These are phyloP conservation scores for Eolophus roseicapilla DNA, from an alignment of 2,113 vertebrate genomes.

Conservation along the genomic window DNA sequence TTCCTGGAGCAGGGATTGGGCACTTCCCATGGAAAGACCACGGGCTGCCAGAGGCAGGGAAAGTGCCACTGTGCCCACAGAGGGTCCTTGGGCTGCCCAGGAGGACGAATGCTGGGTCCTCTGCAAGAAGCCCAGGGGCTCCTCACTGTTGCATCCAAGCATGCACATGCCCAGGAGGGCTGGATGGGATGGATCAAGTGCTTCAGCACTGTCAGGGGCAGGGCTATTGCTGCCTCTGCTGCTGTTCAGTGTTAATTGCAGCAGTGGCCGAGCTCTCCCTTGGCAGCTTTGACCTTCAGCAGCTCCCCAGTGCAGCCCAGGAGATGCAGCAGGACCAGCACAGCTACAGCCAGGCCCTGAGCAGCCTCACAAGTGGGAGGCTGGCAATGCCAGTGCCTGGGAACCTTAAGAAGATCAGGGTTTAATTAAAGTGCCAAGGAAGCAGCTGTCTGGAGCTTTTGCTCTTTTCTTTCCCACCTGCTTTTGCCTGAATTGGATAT, in stretches of 20 bases:
- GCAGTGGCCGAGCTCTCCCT: accelerated
- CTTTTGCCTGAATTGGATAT: background rate
- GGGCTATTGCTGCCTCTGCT: accelerated
- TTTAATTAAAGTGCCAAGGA: slow-evolving; percentile 16
- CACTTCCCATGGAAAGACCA: background rate
- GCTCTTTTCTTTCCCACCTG: background rate
- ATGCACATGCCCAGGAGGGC: accelerated
- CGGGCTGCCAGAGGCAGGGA: background rate
- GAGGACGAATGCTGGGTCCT: too few species aligned
- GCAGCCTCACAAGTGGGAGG: background rate
- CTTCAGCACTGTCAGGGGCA: background rate
- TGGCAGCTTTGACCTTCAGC: background rate
- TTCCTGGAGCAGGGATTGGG: background rate
- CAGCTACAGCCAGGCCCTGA: background rate
- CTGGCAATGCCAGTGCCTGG: background rate
- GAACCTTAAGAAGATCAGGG: background rate
- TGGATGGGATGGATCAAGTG: background rate
- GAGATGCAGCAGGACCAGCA: background rate
- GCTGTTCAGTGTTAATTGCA: accelerated
- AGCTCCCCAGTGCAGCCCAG: background rate
- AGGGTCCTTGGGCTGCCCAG: background rate
- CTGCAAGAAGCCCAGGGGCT: background rate
- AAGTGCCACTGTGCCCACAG: background rate
- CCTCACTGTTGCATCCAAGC: accelerated
- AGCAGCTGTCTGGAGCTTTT: background rate